These are phyloP conservation scores for Ochotona curzoniae DNA, from an alignment of 2,113 vertebrate genomes.

Conservation along the genomic window DNA sequence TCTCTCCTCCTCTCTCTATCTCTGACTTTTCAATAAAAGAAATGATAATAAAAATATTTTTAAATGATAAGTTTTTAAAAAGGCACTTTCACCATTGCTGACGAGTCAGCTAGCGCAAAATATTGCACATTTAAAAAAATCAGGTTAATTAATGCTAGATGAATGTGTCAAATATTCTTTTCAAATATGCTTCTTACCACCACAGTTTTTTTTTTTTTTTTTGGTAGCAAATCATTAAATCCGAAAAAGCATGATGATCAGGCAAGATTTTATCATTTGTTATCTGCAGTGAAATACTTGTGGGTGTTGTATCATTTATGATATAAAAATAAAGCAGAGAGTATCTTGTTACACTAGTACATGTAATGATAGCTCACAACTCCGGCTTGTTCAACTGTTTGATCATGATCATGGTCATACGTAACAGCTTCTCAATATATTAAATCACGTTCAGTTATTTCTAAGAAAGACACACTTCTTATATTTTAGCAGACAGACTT, in stretches of 20 bases:
- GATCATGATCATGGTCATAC: background rate
- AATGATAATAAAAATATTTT: too few species aligned
- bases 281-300: background rate
- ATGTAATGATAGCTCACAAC: background rate
- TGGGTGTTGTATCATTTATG: background rate
- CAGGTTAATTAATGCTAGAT: background rate
- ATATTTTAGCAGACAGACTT: background rate
- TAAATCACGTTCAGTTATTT: background rate
- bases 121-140: background rate
- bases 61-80: background rate
- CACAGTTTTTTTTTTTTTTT: background rate
- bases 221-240: background rate
- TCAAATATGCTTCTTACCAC: background rate
- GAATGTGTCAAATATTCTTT: background rate
- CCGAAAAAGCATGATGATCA: background rate
- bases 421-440: background rate
- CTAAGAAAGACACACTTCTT: background rate
- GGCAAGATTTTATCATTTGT: background rate
- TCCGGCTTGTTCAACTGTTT: background rate
- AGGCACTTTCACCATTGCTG: background rate
- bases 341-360: background rate
- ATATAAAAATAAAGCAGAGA: background rate
- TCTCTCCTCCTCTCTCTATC: too few species aligned
- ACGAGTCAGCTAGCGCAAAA: background rate
- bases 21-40: too few species aligned